These are phyloP conservation scores for Trigoniulus corallinus DNA, from an alignment of 1,140 invertebrate genomes.

Conservation along the genomic window DNA sequence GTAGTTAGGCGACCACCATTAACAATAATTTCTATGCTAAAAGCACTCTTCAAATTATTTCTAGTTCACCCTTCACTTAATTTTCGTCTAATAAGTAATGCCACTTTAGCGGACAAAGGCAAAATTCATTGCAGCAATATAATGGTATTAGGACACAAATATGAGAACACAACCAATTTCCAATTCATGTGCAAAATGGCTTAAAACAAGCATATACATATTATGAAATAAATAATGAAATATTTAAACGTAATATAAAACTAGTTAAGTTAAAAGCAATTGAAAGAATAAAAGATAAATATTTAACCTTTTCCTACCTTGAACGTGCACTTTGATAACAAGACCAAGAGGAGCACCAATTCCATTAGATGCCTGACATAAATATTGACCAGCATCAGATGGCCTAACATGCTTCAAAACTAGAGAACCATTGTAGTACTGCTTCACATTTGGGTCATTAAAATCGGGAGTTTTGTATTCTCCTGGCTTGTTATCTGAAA, in stretches of 20 bases:
- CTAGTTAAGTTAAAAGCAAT: not conserved
- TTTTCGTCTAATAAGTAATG: no score
- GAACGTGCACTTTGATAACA: constrained; percentile 26
- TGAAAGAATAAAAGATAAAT: not conserved
- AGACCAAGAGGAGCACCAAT: constrained; percentile 30
- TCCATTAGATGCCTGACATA: constrained; percentile 30
- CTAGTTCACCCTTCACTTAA: no score
- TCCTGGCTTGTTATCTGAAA: not conserved
- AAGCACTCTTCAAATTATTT: no score
- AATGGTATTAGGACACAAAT: no score
- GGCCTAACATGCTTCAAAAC: constrained; percentile 24
- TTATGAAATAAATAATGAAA: no score
- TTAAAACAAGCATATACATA: no score
- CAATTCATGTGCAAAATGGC: no score
- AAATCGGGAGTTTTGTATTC: not conserved
- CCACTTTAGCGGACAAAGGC: no score
- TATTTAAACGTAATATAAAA: not conserved
- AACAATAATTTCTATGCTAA: no score
- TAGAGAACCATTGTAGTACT: constrained; percentile 26
- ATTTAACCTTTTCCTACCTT: constrained; percentile 18
- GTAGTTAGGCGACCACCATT: no score
- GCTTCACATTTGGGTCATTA: not conserved
- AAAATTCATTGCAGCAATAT: no score
- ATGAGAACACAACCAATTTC: no score
- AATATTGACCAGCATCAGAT: constrained; percentile 26